A percentile compares a stretch with the other conserved stretches of the same genome.
Conservation (phyloP, 2,113 vertebrate species). For the Glaucidium brasilianum region DNA sequence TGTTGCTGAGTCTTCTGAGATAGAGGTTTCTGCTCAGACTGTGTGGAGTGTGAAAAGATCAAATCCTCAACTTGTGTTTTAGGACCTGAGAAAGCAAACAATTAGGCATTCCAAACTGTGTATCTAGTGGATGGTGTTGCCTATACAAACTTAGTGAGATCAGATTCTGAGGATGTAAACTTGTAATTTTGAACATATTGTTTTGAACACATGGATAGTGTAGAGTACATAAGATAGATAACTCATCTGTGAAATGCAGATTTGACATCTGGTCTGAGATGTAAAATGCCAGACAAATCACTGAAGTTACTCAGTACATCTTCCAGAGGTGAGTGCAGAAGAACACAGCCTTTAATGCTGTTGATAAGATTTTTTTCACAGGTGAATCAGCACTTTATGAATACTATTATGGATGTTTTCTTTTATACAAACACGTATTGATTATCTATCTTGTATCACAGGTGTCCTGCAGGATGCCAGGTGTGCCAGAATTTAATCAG, state of each 20-base stretch:
- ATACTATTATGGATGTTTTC: background rate
- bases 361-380: background rate
- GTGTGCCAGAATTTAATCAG: conserved; percentile 93
- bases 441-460: conserved; percentile 59
- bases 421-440: background rate
- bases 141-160: background rate
- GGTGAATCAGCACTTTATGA: background rate
- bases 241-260: background rate
- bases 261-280: background rate
- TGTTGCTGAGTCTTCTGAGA: background rate
- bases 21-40: background rate
- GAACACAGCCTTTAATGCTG: background rate
- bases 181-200: background rate
- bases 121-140: background rate
- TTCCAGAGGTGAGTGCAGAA: background rate
- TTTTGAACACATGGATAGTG: background rate
- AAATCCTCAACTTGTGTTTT: background rate
- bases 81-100: background rate
- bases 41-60: background rate
- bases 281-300: background rate
- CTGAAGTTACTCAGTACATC: background rate
- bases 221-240: background rate
- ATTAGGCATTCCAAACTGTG: background rate
- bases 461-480: conserved; percentile 87
- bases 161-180: background rate